A percentile compares a stretch with the other conserved stretches of the same genome.
Conservation (phyloP, 2,797 vertebrate species). For the Anguilla marmorata region DNA sequence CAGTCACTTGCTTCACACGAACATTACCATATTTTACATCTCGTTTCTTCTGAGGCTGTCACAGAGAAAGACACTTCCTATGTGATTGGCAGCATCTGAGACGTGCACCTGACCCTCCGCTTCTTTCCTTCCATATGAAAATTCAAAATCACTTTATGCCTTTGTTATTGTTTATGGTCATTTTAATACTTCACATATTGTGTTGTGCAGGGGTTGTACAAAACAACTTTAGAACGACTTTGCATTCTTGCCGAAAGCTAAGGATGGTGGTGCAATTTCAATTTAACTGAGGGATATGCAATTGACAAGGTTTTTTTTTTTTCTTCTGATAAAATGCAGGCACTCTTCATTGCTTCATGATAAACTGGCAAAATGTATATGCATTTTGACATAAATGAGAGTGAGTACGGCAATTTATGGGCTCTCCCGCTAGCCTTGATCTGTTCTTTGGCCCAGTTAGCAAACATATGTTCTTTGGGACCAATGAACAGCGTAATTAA, state of each 20-base stretch:
- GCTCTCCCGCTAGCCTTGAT: neutral
- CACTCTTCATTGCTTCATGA: neutral
- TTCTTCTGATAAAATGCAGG: neutral
- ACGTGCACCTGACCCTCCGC: neutral
- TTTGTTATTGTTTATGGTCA: constrained; percentile 20
- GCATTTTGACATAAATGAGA: constrained; percentile 13
- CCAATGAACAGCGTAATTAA: constrained; percentile 36
- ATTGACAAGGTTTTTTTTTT: constrained; percentile 17
- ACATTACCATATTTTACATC: constrained; percentile 29
- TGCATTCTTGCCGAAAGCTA: neutral
- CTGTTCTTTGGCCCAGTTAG: constrained; percentile 28
- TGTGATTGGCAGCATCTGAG: neutral
- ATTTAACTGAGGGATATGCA: neutral
- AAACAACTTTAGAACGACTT: neutral
- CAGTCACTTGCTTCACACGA: constrained; percentile 16
- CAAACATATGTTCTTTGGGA: constrained; percentile 19
- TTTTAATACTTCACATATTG: neutral
- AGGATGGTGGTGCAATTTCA: neutral
- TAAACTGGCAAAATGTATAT: constrained; percentile 7
- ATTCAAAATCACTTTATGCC: constrained; percentile 1
- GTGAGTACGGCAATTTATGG: constrained; percentile 7
- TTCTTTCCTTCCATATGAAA: neutral
- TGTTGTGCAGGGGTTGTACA: neutral
- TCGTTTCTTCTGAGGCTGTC: constrained; percentile 13
- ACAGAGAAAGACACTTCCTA: neutral